phyloP scores from a whole-genome alignment of 1,140 invertebrate genomes.

The Hyposmocoma kahamanoa region DNA sequence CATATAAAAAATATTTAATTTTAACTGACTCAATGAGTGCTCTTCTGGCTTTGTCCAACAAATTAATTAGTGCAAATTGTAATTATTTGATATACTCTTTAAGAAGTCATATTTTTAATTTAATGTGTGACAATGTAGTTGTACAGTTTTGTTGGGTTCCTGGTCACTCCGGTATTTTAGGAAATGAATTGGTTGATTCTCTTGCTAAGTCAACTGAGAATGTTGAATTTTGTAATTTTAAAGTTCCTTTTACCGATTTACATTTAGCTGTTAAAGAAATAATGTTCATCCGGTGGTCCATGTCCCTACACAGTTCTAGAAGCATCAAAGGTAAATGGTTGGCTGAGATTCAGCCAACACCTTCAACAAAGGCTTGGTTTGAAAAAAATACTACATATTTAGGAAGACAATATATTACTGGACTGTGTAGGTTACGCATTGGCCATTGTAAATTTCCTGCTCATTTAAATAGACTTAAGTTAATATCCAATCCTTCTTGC shows the following conservation, averaged over 20 bases:
- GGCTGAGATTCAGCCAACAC: slow-evolving; percentile 2
- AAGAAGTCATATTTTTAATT: background rate
- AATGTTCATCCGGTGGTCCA: slow-evolving; percentile 3
- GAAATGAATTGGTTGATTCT: slow-evolving; percentile 6
- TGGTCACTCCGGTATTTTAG: slow-evolving; percentile 7
- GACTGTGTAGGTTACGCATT: slow-evolving; percentile 6
- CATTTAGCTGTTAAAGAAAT: background rate
- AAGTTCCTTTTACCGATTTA: slow-evolving; percentile 7
- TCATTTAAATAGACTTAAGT: slow-evolving; percentile 3
- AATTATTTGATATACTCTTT: slow-evolving; percentile 8
- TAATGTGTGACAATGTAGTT: background rate
- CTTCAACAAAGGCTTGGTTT: slow-evolving; percentile 3
- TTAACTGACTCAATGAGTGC: slow-evolving; percentile 10
- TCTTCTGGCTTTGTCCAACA: slow-evolving; percentile 1
- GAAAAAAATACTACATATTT: background rate
- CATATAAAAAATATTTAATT: slow-evolving; percentile 5
- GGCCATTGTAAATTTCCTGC: slow-evolving; percentile 8
- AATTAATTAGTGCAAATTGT: background rate
- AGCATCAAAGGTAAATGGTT: slow-evolving; percentile 7
- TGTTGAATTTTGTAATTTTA: slow-evolving; percentile 1
- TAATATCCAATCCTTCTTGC: background rate
- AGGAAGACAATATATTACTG: slow-evolving; percentile 2
- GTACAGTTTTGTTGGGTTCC: slow-evolving; percentile 9
- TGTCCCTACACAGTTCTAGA: background rate
- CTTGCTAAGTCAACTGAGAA: background rate